These are phyloP conservation scores for Saturnia pavonia DNA, from an alignment of 2,888 invertebrate genomes.

Conservation along the genomic window DNA sequence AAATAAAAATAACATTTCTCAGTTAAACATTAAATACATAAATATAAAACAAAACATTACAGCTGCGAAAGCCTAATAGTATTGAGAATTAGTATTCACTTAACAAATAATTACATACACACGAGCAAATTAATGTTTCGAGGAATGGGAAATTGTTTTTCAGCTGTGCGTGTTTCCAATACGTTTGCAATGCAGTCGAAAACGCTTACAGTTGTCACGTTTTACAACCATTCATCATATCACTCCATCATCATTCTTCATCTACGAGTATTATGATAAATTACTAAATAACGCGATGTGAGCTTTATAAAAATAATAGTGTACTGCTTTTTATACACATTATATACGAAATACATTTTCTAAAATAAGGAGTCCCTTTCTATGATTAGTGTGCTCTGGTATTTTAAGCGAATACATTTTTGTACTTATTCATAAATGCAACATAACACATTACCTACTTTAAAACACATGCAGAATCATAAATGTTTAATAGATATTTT, in stretches of 20 bases:
- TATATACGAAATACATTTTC: background rate
- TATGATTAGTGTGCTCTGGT: background rate
- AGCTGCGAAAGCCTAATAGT: background rate
- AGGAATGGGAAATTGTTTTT: constrained; percentile 6
- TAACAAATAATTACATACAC: background rate
- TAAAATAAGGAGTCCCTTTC: background rate
- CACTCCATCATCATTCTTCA: background rate
- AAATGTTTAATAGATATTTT: too few relatives aligned
- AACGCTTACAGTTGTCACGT: background rate
- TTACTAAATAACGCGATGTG: background rate
- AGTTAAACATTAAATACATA: background rate
- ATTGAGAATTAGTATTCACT: background rate
- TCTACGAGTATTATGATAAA: background rate
- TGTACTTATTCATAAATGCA: too few relatives aligned
- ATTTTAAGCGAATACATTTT: background rate
- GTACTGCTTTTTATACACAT: background rate
- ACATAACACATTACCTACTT: too few relatives aligned
- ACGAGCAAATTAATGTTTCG: constrained; percentile 7
- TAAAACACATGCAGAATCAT: too few relatives aligned
- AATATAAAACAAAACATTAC: background rate
- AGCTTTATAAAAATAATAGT: background rate
- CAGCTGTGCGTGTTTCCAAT: constrained; percentile 4
- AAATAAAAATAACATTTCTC: too few relatives aligned
- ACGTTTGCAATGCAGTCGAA: background rate
- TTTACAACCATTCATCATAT: constrained; percentile 7